A percentile compares a stretch with the other conserved stretches of the same genome.
These are phyloP conservation scores for Muraenolepis orangiensis DNA, from an alignment of 2,797 vertebrate species.

Conservation along the genomic window DNA sequence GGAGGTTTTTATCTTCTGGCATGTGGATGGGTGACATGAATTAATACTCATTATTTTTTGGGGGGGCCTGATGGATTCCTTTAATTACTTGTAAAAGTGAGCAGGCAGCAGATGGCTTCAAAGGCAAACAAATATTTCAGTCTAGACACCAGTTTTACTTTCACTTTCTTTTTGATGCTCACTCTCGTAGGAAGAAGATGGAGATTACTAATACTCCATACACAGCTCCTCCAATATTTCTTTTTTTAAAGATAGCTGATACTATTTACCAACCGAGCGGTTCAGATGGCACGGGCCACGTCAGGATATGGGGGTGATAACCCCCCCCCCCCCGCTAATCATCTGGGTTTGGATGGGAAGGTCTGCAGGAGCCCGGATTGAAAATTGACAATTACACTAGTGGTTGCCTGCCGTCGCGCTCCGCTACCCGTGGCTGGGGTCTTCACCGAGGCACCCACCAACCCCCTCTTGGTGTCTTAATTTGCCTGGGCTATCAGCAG, in stretches of 20 bases:
- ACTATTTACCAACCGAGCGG: not conserved
- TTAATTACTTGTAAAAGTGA: too few relatives aligned
- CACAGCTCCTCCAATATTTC: not conserved
- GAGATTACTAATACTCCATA: not conserved
- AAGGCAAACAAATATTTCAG: not conserved
- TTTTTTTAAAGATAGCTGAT: not conserved
- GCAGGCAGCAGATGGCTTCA: not conserved
- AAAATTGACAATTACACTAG: conserved; percentile 51
- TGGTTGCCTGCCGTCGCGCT: conserved; percentile 35
- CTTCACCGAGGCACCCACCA: conserved; percentile 33
- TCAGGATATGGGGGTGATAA: not conserved
- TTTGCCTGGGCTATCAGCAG: conserved; percentile 48
- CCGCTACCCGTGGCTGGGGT: conserved; percentile 19
- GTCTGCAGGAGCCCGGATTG: conserved; percentile 8
- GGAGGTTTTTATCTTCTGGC: too few relatives aligned
- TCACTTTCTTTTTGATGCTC: not conserved
- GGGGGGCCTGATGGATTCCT: too few relatives aligned
- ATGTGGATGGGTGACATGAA: too few relatives aligned
- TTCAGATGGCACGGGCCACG: not conserved
- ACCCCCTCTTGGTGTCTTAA: conserved; percentile 24
- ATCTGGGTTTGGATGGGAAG: conserved; percentile 19
- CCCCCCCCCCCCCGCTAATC: conserved; percentile 12
- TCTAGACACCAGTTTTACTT: not conserved
- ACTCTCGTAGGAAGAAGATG: not conserved
- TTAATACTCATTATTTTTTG: too few relatives aligned